Conservation (phyloP, 2,888 invertebrate species). For the Muscina levida region DNA sequence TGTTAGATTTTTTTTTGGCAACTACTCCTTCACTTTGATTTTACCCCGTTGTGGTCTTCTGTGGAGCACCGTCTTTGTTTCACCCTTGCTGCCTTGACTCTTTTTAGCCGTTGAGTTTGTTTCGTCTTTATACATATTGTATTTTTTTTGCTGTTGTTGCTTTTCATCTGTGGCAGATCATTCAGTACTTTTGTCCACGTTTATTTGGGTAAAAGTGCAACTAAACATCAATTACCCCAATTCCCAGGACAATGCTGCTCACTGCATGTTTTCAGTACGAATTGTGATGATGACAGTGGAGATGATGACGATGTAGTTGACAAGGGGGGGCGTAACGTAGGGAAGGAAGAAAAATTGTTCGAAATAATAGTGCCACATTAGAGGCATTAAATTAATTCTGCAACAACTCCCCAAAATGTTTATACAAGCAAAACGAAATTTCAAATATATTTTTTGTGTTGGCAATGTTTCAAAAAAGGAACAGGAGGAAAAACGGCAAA, state of each 20-base stretch:
- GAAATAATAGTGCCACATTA: slow-evolving; percentile 41
- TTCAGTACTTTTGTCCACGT: slow-evolving; percentile 70
- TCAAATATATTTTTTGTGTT: slow-evolving; percentile 4
- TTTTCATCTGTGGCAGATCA: slow-evolving; percentile 12
- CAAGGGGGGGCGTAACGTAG: neutral
- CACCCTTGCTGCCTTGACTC: slow-evolving; percentile 22
- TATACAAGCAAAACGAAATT: slow-evolving; percentile 9
- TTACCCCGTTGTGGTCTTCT: slow-evolving; percentile 48
- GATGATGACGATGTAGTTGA: neutral
- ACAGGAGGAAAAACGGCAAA: too few species aligned
- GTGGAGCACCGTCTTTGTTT: slow-evolving; percentile 30
- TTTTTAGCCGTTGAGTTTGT: slow-evolving; percentile 55
- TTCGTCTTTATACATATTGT: slow-evolving; percentile 19
- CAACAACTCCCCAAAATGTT: slow-evolving; percentile 41
- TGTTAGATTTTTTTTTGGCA: slow-evolving; percentile 10
- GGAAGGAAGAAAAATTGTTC: slow-evolving; percentile 23
- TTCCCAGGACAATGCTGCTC: slow-evolving; percentile 72
- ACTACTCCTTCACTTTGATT: slow-evolving; percentile 59
- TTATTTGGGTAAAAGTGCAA: slow-evolving; percentile 78
- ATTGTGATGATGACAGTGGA: slow-evolving; percentile 34
- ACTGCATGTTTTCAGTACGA: slow-evolving; percentile 31
- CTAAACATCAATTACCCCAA: slow-evolving; percentile 79
- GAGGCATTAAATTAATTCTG: slow-evolving; percentile 43
- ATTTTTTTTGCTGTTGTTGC: slow-evolving; percentile 21
- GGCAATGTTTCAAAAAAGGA: slow-evolving; percentile 7